phyloP scores from a whole-genome alignment of 2,113 vertebrate genomes.

The Isichthys henryi region DNA sequence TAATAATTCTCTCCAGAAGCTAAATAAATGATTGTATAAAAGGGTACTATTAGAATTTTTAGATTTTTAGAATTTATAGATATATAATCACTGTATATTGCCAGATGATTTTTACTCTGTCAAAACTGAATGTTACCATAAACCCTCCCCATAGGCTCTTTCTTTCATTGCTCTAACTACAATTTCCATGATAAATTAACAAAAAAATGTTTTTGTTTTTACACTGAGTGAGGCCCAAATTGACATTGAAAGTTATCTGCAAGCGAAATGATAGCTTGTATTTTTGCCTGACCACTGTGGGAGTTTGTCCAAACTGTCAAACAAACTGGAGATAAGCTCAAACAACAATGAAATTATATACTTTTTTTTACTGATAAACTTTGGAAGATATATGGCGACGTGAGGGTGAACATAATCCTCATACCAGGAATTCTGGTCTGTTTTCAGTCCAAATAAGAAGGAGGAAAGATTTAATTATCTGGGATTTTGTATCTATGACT shows the following conservation, averaged over 20 bases:
- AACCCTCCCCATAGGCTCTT: background rate
- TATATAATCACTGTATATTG: background rate
- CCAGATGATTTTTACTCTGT: background rate
- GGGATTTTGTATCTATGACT: background rate
- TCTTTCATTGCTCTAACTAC: background rate
- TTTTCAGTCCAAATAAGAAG: background rate
- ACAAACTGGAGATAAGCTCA: background rate
- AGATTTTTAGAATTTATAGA: background rate
- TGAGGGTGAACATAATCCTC: background rate
- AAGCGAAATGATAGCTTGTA: background rate
- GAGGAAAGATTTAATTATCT: background rate
- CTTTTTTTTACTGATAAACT: background rate
- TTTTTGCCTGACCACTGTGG: background rate
- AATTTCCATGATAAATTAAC: background rate
- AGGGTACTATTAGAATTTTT: background rate
- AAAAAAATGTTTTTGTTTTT: background rate
- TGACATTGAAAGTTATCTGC: background rate
- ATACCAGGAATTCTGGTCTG: background rate
- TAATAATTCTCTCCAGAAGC: constrained; percentile 1
- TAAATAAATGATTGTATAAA: background rate
- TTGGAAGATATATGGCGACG: background rate
- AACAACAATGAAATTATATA: background rate
- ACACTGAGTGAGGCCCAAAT: background rate
- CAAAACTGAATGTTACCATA: background rate
- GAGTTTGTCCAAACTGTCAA: background rate